These are phyloP conservation scores for Scaptomyza tumidula DNA, from an alignment of 2,888 invertebrate species.

Conservation along the genomic window DNA sequence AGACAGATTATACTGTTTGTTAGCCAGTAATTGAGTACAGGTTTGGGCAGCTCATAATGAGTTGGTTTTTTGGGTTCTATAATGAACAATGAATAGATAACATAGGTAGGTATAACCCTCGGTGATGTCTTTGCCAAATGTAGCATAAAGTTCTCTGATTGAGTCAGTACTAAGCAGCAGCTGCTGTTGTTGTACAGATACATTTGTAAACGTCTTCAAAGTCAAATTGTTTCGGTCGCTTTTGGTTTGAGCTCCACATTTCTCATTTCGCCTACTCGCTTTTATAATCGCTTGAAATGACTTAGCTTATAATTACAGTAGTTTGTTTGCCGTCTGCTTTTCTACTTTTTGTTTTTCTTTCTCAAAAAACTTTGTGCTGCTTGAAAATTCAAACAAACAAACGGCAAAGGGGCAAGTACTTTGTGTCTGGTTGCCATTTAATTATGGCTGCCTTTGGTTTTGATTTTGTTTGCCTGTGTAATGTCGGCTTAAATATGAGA, in stretches of 20 bases:
- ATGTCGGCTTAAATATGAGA: conserved; percentile 67
- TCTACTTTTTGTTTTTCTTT: conserved; percentile 42
- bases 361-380: conserved; percentile 31
- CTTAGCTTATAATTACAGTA: conserved; percentile 65
- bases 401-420: conserved; percentile 14
- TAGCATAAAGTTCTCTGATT: conserved; percentile 51
- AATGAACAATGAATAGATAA: conserved; percentile 47
- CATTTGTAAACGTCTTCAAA: conserved; percentile 60
- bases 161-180: conserved; percentile 28
- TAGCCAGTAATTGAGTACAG: conserved; percentile 46
- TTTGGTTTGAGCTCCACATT: conserved; percentile 10
- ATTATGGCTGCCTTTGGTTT: conserved; percentile 70
- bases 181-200: conserved; percentile 17
- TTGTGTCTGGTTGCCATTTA: conserved; percentile 44
- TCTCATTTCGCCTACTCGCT: conserved; percentile 24
- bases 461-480: conserved; percentile 64
- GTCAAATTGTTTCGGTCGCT: conserved; percentile 12
- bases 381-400: conserved; percentile 37
- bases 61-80: conserved; percentile 37
- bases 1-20: conserved; percentile 33
- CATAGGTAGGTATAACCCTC: conserved; percentile 13
- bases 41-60: conserved; percentile 40
- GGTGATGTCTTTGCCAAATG: conserved; percentile 56
- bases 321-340: conserved; percentile 70
- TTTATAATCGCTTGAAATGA: conserved; percentile 55